Conservation (phyloP, 2,888 invertebrate genomes). For the Tupiocoris notatus region DNA sequence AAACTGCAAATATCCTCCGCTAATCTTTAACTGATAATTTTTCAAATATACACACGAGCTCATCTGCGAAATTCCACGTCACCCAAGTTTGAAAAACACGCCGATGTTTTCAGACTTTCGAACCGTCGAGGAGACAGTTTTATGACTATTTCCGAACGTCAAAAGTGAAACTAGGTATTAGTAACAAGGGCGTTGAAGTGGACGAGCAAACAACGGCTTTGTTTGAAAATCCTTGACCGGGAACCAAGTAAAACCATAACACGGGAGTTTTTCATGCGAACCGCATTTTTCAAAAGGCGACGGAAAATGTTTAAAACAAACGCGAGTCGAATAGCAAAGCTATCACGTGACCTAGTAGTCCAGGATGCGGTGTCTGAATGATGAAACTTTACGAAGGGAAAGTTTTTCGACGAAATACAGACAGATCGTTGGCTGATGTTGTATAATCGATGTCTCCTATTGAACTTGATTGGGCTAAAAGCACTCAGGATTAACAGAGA, state of each 20-base stretch:
- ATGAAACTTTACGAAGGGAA: background rate
- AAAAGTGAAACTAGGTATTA: too few relatives aligned
- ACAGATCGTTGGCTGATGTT: background rate
- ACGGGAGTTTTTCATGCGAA: background rate
- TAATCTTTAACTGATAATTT: too few relatives aligned
- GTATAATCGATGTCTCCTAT: background rate
- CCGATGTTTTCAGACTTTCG: too few relatives aligned
- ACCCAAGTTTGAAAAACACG: too few relatives aligned
- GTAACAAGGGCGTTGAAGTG: background rate
- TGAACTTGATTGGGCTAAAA: background rate
- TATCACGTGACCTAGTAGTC: background rate
- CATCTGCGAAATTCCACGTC: too few relatives aligned
- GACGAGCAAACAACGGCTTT: constrained; percentile 11
- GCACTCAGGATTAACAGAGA: background rate
- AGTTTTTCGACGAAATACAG: background rate
- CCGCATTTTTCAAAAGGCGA: background rate
- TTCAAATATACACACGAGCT: too few relatives aligned
- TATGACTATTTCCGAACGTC: too few relatives aligned
- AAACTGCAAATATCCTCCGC: too few relatives aligned
- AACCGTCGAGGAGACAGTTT: too few relatives aligned
- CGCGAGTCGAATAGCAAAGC: background rate
- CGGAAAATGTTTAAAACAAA: background rate
- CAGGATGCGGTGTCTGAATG: background rate
- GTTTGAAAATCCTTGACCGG: constrained; percentile 30
- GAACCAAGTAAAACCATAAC: constrained; percentile 12